A percentile compares a stretch with the other conserved stretches of the same genome.
Conservation (phyloP, 2,797 vertebrate species). For the Esox lucius region DNA sequence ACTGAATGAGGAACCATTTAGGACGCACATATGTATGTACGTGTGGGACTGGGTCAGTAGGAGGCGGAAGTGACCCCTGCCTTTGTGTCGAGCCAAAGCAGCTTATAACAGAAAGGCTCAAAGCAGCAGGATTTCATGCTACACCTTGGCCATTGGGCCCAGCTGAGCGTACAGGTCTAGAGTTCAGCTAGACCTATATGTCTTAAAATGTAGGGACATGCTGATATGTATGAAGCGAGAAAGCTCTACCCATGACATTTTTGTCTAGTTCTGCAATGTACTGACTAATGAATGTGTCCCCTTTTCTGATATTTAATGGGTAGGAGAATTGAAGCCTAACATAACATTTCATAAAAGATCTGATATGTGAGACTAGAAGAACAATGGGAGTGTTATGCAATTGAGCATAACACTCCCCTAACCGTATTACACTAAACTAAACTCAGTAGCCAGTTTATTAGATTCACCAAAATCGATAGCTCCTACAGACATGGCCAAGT, state of each 20-base stretch:
- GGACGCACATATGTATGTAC: not conserved
- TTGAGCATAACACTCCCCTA: not conserved
- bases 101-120: not conserved
- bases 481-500: too few relatives aligned
- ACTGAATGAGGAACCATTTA: not conserved
- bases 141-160: not conserved
- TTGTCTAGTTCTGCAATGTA: not conserved
- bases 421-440: not conserved
- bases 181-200: not conserved
- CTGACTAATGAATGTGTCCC: not conserved
- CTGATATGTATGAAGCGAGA: not conserved
- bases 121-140: not conserved
- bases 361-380: not conserved
- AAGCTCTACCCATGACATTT: not conserved
- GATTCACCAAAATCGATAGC: too few relatives aligned
- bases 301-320: not conserved
- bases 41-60: not conserved
- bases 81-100: not conserved
- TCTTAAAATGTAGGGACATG: not conserved
- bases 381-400: not conserved
- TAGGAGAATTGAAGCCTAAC: not conserved
- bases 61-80: not conserved
- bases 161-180: not conserved
- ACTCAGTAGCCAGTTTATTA: too few relatives aligned
- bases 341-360: too few relatives aligned